Evolutionary conservation across 2,888 invertebrate species (phyloP).

Genomic region (Dasysyrphus albostriatus): DNA sequence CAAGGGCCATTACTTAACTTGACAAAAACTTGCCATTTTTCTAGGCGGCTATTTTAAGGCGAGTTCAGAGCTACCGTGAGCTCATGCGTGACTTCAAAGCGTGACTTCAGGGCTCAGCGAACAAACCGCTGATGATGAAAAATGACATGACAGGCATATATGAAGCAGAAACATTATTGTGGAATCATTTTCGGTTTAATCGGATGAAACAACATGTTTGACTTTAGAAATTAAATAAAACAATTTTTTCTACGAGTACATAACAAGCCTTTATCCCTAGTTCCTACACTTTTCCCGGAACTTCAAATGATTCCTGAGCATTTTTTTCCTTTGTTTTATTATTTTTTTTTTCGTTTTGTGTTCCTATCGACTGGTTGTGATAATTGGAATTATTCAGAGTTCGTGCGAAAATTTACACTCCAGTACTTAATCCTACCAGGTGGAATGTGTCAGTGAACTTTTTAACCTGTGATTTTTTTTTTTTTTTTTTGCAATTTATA

Average conservation of each 20-base stretch:
- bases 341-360: not conserved
- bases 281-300: not conserved
- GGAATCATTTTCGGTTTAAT: too few species aligned
- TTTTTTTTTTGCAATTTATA: slow-evolving; percentile 21
- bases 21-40: too few species aligned
- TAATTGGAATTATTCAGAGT: slow-evolving; percentile 28
- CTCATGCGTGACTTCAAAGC: too few species aligned
- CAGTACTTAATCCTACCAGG: slow-evolving; percentile 28
- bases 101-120: too few species aligned
- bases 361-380: slow-evolving; percentile 3
- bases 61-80: too few species aligned
- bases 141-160: too few species aligned
- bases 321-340: not conserved
- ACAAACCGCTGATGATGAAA: too few species aligned
- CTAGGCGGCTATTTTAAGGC: too few species aligned
- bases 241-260: not conserved
- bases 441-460: slow-evolving; percentile 66
- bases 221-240: not conserved
- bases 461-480: slow-evolving; percentile 33
- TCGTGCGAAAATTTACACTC: slow-evolving; percentile 22
- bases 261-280: not conserved
- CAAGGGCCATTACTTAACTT: too few species aligned
- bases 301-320: not conserved
- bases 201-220: not conserved
- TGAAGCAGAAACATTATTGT: too few species aligned